Evolutionary conservation across 2,113 vertebrate species (phyloP), one percentile per base, ranked within the genome.

Genomic region (Lepidothrix coronata): DNA sequence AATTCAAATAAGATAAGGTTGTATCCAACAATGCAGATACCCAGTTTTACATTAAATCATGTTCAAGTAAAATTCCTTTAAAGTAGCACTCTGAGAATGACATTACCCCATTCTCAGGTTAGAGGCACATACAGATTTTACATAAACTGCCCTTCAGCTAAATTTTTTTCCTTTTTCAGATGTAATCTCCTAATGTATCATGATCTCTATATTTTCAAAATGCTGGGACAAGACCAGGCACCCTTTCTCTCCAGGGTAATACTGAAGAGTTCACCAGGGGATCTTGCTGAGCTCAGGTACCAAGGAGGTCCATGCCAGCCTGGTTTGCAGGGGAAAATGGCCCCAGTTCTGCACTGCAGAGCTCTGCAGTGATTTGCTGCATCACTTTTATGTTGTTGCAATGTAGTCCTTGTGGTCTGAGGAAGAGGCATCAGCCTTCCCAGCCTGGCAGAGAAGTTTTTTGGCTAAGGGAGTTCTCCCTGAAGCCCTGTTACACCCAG

Each of bases 331-430:
- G 80, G 31, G 35, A 82, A 84, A 80, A 74, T 84, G 79, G 91
- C 88, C 62, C 43, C 43, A 68, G 68, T 46, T 88, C 72, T 84
- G 93, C 96, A 65, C 46, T 95, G 90, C 95, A 91, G 95, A 94
- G 79, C 9, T 6, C 78, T 93, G 90, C 95, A 95, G 88, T n/a
- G 75, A 86, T 88, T 74, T 90, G 59, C 85, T 95, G 85, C 87
- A 71, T 77, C 55, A 9, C 30, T 83, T 66, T 16, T 39, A 5
- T 66, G 37, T 52, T 48, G 44, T 55, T 80, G 46, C 9, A 1
- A 74, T 3, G 8, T 55, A 86, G 79, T 74, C 18, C 31, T 93
- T 55, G 39, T 7, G 25, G 63, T 78, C 31, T 76, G 74, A 89
- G 66, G 49, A 71, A 81, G 59, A 89, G 57, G 18, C 7, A 2